Percentiles rank a stretch among this genome's conserved stretches.
phyloP scores from a whole-genome alignment of 2,888 invertebrate genomes.

The Chaetogeoica ovagalla region DNA sequence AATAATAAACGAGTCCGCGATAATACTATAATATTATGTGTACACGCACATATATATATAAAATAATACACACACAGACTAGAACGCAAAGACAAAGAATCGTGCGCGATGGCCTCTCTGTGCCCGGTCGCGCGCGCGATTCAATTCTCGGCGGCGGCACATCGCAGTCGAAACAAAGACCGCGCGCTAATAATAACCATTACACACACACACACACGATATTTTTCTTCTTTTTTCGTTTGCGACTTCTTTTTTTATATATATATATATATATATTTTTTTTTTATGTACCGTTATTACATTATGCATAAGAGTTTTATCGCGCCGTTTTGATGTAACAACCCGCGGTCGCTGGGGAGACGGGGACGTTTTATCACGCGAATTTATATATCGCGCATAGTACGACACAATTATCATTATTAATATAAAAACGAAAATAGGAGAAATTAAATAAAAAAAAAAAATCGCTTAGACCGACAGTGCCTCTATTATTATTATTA shows the following conservation, averaged over 20 bases:
- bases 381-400: background rate
- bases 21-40: conserved; percentile 13
- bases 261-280: background rate
- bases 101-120: background rate
- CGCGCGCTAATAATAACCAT: conserved; percentile 36
- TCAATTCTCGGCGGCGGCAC: conserved; percentile 27
- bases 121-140: conserved; percentile 44
- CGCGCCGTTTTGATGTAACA: conserved; percentile 12
- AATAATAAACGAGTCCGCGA: conserved; percentile 29
- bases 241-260: background rate
- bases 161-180: conserved; percentile 30
- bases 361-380: background rate
- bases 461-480: background rate
- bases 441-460: conserved; percentile 17
- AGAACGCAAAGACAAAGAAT: conserved; percentile 50
- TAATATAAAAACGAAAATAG: conserved; percentile 7
- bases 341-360: background rate
- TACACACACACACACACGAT: conserved; percentile 18
- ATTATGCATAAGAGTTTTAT: background rate
- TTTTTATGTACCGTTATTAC: conserved; percentile 26
- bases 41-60: background rate
- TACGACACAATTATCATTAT: background rate
- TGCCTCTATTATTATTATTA: no score
- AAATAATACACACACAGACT: background rate
- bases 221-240: background rate